phyloP scores from a whole-genome alignment of 2,797 vertebrate genomes.

The Toxotes lorentzi region DNA sequence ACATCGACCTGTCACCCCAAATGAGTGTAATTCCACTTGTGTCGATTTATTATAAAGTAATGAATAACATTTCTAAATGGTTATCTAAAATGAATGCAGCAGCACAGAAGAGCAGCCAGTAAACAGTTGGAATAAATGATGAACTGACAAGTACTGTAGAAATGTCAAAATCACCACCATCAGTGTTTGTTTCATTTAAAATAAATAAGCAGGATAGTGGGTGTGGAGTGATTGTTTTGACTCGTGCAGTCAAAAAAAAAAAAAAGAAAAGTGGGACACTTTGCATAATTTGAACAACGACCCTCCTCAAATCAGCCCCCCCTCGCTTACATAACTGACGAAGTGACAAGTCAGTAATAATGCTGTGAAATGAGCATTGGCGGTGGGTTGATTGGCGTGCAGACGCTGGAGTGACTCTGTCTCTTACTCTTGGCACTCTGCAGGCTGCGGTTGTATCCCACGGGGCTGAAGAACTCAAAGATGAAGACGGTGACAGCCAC shows the following conservation, averaged over 20 bases:
- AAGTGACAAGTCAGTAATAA: conserved; percentile 62
- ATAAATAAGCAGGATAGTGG: conserved; percentile 43
- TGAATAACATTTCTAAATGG: conserved; percentile 17
- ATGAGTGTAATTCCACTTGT: neutral
- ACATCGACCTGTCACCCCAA: neutral
- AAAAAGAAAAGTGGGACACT: conserved; percentile 25
- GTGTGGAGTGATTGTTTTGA: conserved; percentile 57
- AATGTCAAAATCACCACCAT: conserved; percentile 43
- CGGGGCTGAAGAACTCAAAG: conserved; percentile 97
- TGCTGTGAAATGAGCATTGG: conserved; percentile 56
- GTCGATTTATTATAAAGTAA: conserved; percentile 22
- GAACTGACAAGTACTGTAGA: conserved; percentile 48
- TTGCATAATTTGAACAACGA: conserved; percentile 57
- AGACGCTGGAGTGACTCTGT: conserved; percentile 11
- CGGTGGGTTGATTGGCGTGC: conserved; percentile 59
- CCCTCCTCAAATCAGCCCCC: conserved; percentile 57
- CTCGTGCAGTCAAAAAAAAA: conserved; percentile 24
- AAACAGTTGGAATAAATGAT: conserved; percentile 32
- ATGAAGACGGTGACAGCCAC: conserved; percentile 97
- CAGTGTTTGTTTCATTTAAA: conserved; percentile 35
- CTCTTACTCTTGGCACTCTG: conserved; percentile 93
- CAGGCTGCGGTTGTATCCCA: conserved; percentile 96
- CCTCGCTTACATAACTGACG: conserved; percentile 53
- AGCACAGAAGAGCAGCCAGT: conserved; percentile 3
- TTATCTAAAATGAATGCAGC: conserved; percentile 10